phyloP scores from a whole-genome alignment of 2,113 vertebrate genomes.

The Antigone vipio region DNA sequence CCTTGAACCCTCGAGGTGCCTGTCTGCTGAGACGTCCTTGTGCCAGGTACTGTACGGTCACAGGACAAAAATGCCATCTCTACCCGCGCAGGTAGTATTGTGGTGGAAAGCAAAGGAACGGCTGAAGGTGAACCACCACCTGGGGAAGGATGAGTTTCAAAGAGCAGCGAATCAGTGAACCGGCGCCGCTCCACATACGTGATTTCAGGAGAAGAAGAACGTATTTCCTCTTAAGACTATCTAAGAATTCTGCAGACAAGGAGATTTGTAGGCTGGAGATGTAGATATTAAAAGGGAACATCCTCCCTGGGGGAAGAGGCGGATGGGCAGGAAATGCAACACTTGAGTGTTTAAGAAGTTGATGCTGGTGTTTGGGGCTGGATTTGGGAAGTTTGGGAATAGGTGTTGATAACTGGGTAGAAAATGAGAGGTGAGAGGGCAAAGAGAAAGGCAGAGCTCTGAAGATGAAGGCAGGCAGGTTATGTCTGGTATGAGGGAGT shows the following conservation, averaged over 20 bases:
- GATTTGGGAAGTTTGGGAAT: background rate
- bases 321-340: background rate
- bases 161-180: background rate
- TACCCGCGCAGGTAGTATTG: background rate
- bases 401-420: background rate
- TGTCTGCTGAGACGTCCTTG: background rate
- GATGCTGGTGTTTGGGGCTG: background rate
- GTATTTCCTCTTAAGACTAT: background rate
- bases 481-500: background rate
- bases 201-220: background rate
- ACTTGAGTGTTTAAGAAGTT: background rate
- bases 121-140: background rate
- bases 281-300: background rate
- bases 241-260: background rate
- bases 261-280: background rate
- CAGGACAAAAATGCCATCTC: background rate
- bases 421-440: background rate
- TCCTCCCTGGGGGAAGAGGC: background rate
- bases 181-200: rapidly evolving
- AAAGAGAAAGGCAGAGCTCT: background rate
- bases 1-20: background rate
- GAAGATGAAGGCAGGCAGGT: background rate
- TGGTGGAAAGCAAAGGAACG: background rate
- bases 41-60: background rate
- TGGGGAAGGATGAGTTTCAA: background rate